Conservation (phyloP, 2,888 invertebrate genomes). For the Pelosia muscerda region DNA sequence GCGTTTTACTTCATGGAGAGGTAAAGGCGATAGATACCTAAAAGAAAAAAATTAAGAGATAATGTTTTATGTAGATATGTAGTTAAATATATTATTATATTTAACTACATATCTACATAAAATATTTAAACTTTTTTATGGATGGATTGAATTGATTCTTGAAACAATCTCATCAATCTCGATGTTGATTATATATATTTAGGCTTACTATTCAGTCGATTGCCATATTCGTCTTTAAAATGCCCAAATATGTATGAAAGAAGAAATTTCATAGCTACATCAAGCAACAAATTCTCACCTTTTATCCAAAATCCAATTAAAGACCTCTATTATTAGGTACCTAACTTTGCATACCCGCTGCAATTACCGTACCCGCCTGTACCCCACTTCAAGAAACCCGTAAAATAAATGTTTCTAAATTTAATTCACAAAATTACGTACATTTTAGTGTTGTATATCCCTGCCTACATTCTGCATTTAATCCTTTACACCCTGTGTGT, state of each 20-base stretch:
- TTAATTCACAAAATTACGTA: not conserved
- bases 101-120: too few species aligned
- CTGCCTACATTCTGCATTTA: conserved; percentile 23
- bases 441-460: not conserved
- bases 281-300: not conserved
- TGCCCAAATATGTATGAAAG: not conserved
- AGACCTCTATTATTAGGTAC: not conserved
- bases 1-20: not conserved
- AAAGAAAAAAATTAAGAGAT: too few species aligned
- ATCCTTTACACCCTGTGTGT: conserved; percentile 31
- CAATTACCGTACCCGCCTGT: not conserved
- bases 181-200: too few species aligned
- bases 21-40: too few species aligned
- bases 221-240: not conserved
- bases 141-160: not conserved
- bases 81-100: too few species aligned
- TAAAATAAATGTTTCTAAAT: not conserved
- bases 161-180: not conserved
- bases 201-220: not conserved
- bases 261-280: not conserved
- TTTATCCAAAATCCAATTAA: not conserved
- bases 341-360: not conserved
- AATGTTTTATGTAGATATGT: too few species aligned
- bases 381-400: not conserved
- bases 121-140: too few species aligned